Base-by-base conservation (phyloP, 1,140 invertebrate species). In the Trachymyrmex cornetzi region DNA sequence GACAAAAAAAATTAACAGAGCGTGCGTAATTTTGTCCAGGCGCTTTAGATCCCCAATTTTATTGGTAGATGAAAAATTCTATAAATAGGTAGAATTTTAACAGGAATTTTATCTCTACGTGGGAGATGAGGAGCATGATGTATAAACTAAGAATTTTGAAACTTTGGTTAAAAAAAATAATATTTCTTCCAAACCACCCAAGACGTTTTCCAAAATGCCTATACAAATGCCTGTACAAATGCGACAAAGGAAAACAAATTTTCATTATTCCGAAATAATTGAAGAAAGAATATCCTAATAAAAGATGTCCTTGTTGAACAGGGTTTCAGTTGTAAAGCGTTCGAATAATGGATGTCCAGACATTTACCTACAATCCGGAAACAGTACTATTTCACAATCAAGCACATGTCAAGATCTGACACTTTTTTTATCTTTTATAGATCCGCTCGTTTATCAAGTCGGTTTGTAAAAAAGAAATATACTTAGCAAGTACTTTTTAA, bases 1-100 rank as follows among this genome's bases (percentile, higher is more conserved):
- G 53, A 12, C 14, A 11, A 48, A 82, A 74, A 82, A 50, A 74
- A 75, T 84, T 75, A 75, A 82, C 55, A 30, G n/a, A 57, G 64
- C 64, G 64, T 22, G 67, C 19, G 12, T 82, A 82, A 82, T 82
- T 82, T 72, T 57, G 64, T 69, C 34, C 77, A 19, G 2, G 34
- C 55, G 12, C 24, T 82, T n/a, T 16, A 34, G 6, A 27, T 59
- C 19, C 34, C 34, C 57, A 82, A 82, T 82, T 61, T 61, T 48
- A 61, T 48, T 34, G 24, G 3, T 71, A 22, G 22, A 74, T 34
- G 38, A 82, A 82, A 80, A 82, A 53, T 59, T 48, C 16, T 69
- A 38, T 34, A n/a, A 61, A 67, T 53, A 67, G n/a, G 14, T 16
- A 19, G 6, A 22, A 44, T 57, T 67, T 81, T 67, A 80, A 22